Conservation (phyloP, 1,140 invertebrate genomes). For the Delia radicum region DNA sequence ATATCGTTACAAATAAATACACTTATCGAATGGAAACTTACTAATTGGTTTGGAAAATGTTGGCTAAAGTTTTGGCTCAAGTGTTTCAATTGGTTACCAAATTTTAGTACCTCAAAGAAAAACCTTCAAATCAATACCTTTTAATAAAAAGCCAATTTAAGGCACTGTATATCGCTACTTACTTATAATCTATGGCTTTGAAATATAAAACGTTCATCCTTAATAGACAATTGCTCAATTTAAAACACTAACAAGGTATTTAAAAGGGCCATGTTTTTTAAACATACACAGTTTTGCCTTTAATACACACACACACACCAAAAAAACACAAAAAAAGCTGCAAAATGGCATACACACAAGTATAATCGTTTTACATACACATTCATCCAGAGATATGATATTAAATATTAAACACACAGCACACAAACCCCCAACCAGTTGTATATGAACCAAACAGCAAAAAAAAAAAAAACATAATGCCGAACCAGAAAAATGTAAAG, state of each 20-base stretch:
- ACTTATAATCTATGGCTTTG: background rate
- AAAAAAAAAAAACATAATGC: background rate
- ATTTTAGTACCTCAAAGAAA: no score
- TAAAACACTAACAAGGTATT: background rate
- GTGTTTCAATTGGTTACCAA: no score
- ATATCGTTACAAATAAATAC: background rate
- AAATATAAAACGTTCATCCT: background rate
- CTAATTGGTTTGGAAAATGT: background rate
- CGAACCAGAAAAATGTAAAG: background rate
- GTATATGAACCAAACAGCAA: background rate
- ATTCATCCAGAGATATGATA: background rate
- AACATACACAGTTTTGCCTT: background rate
- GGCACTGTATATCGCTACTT: background rate
- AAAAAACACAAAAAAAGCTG: background rate
- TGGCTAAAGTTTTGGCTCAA: no score
- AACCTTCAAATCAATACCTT: background rate
- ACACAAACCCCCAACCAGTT: background rate
- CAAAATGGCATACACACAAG: background rate
- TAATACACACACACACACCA: background rate
- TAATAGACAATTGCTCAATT: background rate
- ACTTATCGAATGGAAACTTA: background rate
- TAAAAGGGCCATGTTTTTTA: background rate
- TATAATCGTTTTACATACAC: background rate
- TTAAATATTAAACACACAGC: background rate
- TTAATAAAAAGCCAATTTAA: background rate